Conservation (phyloP, 2,113 vertebrate genomes). For the Hippocampus abdominalis region DNA sequence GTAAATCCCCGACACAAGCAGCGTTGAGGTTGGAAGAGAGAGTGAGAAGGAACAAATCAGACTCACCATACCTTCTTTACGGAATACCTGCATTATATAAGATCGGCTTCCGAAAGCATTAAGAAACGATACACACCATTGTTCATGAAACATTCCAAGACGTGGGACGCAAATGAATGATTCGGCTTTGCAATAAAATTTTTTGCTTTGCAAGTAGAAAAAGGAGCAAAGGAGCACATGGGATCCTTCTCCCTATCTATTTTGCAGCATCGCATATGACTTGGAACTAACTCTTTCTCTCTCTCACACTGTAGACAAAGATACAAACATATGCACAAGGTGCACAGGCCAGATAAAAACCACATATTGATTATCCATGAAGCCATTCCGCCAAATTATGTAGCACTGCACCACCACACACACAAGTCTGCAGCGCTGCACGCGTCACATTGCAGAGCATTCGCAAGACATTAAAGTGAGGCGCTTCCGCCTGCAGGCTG, state of each 20-base stretch:
- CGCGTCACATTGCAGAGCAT: slow-evolving; percentile 9
- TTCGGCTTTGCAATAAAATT: background rate
- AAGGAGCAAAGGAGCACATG: background rate
- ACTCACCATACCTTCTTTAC: background rate
- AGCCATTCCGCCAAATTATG: slow-evolving; percentile 45
- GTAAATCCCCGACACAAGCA: slow-evolving; percentile 24
- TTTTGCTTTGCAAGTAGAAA: background rate
- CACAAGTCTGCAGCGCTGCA: slow-evolving; percentile 32
- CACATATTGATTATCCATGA: slow-evolving; percentile 74
- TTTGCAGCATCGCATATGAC: slow-evolving; percentile 12
- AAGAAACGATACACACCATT: slow-evolving; percentile 5
- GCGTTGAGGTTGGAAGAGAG: slow-evolving; percentile 5
- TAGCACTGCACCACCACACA: slow-evolving; percentile 34
- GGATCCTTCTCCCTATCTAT: background rate
- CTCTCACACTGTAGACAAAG: background rate
- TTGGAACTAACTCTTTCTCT: background rate
- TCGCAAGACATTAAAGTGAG: slow-evolving; percentile 13
- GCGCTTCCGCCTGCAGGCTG: slow-evolving; percentile 14
- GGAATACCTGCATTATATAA: slow-evolving; percentile 5
- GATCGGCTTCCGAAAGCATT: background rate
- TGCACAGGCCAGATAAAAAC: slow-evolving; percentile 65
- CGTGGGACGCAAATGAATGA: background rate
- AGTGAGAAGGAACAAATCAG: background rate
- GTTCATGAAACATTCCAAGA: background rate
- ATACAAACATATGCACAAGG: slow-evolving; percentile 36